A percentile compares a stretch with the other conserved stretches of the same genome.
phyloP scores from a whole-genome alignment of 2,113 vertebrate species.

The Phylloscopus trochiloides region DNA sequence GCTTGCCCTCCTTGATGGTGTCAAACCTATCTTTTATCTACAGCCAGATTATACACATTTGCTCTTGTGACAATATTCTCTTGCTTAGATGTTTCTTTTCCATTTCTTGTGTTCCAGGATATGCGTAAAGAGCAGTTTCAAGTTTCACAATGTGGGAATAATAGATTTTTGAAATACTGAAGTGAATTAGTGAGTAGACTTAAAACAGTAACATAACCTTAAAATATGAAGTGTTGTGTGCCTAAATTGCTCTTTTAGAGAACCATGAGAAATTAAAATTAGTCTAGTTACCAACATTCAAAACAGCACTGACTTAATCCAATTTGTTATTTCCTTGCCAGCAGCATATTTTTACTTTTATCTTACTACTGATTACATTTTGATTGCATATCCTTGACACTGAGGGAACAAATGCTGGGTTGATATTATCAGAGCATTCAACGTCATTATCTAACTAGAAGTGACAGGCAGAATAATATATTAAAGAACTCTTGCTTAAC shows the following conservation, averaged over 20 bases:
- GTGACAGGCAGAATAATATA: neutral
- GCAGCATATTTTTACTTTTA: neutral
- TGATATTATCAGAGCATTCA: neutral
- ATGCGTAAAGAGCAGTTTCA: neutral
- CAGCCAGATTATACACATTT: neutral
- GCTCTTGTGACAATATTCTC: neutral
- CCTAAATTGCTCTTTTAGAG: neutral
- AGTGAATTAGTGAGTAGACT: neutral
- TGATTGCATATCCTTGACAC: neutral
- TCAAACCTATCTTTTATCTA: neutral
- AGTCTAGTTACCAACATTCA: neutral
- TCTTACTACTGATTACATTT: neutral
- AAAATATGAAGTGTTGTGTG: neutral
- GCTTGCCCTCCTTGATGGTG: neutral
- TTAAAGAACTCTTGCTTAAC: neutral
- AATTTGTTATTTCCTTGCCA: neutral
- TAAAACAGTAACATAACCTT: neutral
- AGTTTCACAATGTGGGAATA: neutral
- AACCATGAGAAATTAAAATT: conserved; percentile 5
- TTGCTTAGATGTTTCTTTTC: neutral
- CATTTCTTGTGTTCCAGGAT: neutral
- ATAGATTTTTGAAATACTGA: neutral
- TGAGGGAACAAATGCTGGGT: neutral
- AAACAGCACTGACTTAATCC: neutral
- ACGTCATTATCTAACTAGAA: neutral